Percentiles rank a stretch among this genome's conserved stretches.
phyloP scores from a whole-genome alignment of 2,113 vertebrate genomes.

The Enhydra lutris region DNA sequence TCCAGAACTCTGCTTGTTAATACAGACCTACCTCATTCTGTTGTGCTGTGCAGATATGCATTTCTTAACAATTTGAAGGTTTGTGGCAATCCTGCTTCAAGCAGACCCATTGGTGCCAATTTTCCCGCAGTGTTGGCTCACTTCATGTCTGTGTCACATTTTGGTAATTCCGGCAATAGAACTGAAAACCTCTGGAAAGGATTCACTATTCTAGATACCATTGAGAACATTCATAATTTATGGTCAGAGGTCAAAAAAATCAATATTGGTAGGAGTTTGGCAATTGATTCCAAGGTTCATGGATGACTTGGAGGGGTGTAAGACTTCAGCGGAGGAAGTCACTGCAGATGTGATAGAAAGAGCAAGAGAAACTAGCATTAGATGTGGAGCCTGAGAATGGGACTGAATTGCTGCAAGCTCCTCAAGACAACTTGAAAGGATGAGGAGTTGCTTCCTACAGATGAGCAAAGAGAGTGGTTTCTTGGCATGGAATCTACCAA shows the following conservation, averaged over 20 bases:
- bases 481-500: background rate
- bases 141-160: background rate
- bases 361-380: background rate
- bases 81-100: background rate
- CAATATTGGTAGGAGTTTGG: background rate
- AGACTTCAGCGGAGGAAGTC: background rate
- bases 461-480: background rate
- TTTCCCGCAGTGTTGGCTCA: background rate
- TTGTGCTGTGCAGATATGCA: background rate
- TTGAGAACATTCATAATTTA: background rate
- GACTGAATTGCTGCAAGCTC: background rate
- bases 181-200: background rate
- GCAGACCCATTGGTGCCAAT: background rate
- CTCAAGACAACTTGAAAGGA: background rate
- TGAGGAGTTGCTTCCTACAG: background rate
- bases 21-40: background rate
- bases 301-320: background rate
- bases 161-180: background rate
- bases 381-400: background rate
- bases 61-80: background rate
- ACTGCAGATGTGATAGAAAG: background rate
- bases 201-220: background rate
- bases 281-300: background rate
- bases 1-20: background rate
- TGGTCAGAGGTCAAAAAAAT: background rate